Percentiles rank a stretch among this genome's conserved stretches.
These are phyloP conservation scores for Piprites chloris DNA, from an alignment of 2,113 vertebrate species.

Conservation along the genomic window DNA sequence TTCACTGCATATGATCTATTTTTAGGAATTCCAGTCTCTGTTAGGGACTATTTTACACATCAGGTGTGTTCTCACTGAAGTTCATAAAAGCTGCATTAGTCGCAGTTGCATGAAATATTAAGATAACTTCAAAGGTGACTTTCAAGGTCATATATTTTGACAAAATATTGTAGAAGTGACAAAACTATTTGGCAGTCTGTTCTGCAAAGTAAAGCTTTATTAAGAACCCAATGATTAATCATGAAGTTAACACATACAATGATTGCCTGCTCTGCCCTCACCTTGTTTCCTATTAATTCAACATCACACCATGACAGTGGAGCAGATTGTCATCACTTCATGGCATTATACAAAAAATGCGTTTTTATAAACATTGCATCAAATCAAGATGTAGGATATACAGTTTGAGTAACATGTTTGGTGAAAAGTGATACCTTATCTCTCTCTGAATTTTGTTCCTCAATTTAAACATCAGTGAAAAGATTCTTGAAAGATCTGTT, in stretches of 20 bases:
- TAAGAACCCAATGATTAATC: slow-evolving; percentile 64
- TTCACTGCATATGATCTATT: background rate
- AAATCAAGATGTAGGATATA: slow-evolving; percentile 59
- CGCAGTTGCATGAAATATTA: slow-evolving; percentile 34
- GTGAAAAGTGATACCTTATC: slow-evolving; percentile 54
- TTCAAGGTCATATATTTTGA: slow-evolving; percentile 53
- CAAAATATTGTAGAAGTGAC: slow-evolving; percentile 60
- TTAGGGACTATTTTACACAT: background rate
- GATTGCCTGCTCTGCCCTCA: slow-evolving; percentile 65
- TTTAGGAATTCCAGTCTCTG: background rate
- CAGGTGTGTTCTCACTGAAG: slow-evolving; percentile 34
- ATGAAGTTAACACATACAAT: slow-evolving; percentile 58
- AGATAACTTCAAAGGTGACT: slow-evolving; percentile 48
- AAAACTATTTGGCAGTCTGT: slow-evolving; percentile 63
- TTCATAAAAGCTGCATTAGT: slow-evolving; percentile 31
- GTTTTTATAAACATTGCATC: slow-evolving; percentile 64
- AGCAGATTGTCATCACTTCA: slow-evolving; percentile 65
- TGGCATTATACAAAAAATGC: slow-evolving; percentile 56
- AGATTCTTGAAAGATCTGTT: slow-evolving; percentile 45
- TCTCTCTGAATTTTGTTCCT: slow-evolving; percentile 36
- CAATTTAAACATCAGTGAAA: slow-evolving; percentile 48
- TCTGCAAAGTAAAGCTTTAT: slow-evolving; percentile 49
- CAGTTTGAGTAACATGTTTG: slow-evolving; percentile 45
- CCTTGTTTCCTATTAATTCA: slow-evolving; percentile 65
- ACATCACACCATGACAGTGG: slow-evolving; percentile 56